phyloP scores from a whole-genome alignment of 2,113 vertebrate genomes.

The Tautogolabrus adspersus region DNA sequence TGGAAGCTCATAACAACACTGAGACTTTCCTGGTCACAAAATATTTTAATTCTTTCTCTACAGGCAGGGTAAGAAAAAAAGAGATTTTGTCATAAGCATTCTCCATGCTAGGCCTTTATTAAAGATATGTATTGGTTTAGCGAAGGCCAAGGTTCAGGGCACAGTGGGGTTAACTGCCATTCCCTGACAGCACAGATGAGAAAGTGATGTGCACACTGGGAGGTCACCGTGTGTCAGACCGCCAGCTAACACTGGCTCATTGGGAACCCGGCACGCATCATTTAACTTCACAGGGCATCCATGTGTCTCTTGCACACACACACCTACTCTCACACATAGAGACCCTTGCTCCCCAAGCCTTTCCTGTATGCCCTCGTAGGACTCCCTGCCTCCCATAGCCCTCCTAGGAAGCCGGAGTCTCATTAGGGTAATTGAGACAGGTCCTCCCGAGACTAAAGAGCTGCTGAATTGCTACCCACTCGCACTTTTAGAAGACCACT shows the following conservation, averaged over 20 bases:
- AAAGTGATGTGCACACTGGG: constrained; percentile 70
- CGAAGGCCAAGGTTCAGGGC: constrained; percentile 70
- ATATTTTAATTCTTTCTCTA: constrained; percentile 31
- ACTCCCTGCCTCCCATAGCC: constrained; percentile 47
- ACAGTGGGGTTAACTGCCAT: constrained; percentile 68
- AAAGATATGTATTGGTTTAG: constrained; percentile 65
- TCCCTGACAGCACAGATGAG: constrained; percentile 68
- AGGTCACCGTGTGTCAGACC: constrained; percentile 68
- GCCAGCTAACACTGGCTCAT: constrained; percentile 73
- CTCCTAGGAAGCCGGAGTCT: constrained; percentile 67
- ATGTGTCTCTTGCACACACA: constrained; percentile 1
- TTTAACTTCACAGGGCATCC: constrained; percentile 74
- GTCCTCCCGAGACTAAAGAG: constrained; percentile 77
- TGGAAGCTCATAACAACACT: constrained; percentile 16
- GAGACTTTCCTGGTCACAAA: constrained; percentile 34
- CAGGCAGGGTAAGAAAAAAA: not conserved
- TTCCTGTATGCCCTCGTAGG: constrained; percentile 50
- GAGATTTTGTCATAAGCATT: constrained; percentile 22
- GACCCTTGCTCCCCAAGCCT: constrained; percentile 10
- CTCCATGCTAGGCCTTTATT: constrained; percentile 46
- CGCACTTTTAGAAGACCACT: constrained; percentile 73
- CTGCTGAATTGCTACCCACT: constrained; percentile 74
- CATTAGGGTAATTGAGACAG: constrained; percentile 83
- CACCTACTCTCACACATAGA: constrained; percentile 6
- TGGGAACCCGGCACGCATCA: constrained; percentile 69